Base-by-base conservation (phyloP, 2,888 invertebrate species). In the Fragum fragum region DNA sequence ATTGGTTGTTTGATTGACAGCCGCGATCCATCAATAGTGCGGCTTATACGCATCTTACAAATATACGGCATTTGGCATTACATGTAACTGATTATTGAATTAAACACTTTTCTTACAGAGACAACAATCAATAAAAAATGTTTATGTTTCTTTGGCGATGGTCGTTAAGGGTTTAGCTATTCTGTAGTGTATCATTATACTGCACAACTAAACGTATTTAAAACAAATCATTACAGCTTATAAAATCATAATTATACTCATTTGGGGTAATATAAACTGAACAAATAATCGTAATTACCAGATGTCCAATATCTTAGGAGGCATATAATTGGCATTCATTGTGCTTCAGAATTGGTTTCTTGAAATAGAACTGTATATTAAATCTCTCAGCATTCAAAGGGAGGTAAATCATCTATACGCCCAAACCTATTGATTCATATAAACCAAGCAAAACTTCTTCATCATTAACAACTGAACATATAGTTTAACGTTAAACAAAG, bases 211-310 rank as follows among this genome's bases (percentile, higher is more conserved):
- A 57, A 57, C 57, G 57, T 42, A 66, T 42, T 66, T 66, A 32
- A 66, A 66, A 66, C 66, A 66, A 66, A 66, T 66, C 66, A 66
- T 66, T 66, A 66, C 21, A 42, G 66, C 66, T 21, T 66, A 66
- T 66, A 39, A 66, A 66, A 66, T 42, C 42, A 36, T 66, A 66
- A 66, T 66, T n/a, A 66, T 42, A 39, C 66, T 66, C 26, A 66
- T 66, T 66, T 6, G 14, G 42, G 18, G 42, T 42, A 5, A 42
- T 66, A 66, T 42, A 66, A 66, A 66, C 66, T 66, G 66, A 39
- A 42, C 66, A 42, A 66, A 66, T 66, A 39, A 42, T 36, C 47
- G 66, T 66, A 42, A 66, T 66, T 66, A 66, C 32, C 66, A 66
- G 66, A 42, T 66, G 66, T 66, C 66, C 66, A 42, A 66, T 66